phyloP scores from a whole-genome alignment of 2,888 invertebrate species.

The Ormia ochracea region DNA sequence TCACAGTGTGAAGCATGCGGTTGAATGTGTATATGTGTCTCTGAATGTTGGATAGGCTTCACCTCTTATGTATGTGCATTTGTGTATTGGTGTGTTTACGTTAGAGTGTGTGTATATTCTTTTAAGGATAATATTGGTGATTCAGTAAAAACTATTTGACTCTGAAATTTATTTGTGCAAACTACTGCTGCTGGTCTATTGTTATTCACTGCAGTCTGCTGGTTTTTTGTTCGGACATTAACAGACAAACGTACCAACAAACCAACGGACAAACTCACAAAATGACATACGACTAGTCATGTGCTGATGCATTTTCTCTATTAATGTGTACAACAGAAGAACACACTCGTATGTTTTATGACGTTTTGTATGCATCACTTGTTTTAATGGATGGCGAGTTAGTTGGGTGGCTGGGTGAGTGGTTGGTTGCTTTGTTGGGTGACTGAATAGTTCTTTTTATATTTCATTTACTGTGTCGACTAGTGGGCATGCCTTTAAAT shows the following conservation, averaged over 20 bases:
- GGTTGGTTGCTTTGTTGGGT: neutral
- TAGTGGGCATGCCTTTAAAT: neutral
- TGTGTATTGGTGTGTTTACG: neutral
- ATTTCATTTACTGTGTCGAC: neutral
- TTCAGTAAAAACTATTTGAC: constrained; percentile 2
- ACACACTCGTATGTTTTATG: constrained; percentile 27
- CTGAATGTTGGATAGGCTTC: too few species aligned
- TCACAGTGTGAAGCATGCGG: too few species aligned
- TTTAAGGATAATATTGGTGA: neutral
- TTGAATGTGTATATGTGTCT: too few species aligned
- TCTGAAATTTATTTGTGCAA: constrained; percentile 20
- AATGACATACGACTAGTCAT: neutral
- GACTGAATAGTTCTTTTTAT: neutral
- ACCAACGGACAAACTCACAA: neutral
- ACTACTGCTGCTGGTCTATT: constrained; percentile 28
- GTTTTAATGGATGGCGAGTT: constrained; percentile 13
- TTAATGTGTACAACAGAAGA: neutral
- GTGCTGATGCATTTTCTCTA: neutral
- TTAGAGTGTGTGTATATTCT: neutral
- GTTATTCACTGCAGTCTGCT: constrained; percentile 53
- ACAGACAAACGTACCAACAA: neutral
- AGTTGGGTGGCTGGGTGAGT: neutral
- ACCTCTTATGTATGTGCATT: neutral
- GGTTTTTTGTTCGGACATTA: constrained; percentile 26
- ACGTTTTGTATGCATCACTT: constrained; percentile 39